These are phyloP conservation scores for Xenops minutus DNA, from an alignment of 2,797 vertebrate genomes.

Conservation along the genomic window DNA sequence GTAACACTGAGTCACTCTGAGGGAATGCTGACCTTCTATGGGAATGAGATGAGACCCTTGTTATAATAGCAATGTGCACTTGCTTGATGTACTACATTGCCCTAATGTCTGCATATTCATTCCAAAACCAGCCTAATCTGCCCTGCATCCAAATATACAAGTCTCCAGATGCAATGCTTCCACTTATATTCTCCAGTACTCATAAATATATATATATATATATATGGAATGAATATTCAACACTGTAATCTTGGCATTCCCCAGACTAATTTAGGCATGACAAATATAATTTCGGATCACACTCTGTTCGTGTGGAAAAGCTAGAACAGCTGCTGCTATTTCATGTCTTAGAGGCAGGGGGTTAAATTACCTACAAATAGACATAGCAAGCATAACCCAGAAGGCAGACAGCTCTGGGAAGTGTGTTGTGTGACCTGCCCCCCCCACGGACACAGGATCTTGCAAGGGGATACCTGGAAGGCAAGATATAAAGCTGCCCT, in stretches of 20 bases:
- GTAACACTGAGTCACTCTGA: background rate
- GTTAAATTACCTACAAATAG: slow-evolving; percentile 22
- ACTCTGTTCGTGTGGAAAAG: background rate
- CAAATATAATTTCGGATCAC: slow-evolving; percentile 31
- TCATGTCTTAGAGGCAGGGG: background rate
- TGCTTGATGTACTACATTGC: background rate
- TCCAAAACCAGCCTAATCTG: background rate
- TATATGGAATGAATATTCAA: background rate
- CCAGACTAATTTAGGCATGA: background rate
- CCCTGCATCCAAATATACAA: background rate
- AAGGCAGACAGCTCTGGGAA: background rate
- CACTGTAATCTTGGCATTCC: background rate
- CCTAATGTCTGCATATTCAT: background rate
- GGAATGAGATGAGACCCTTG: background rate
- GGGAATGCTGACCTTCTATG: background rate
- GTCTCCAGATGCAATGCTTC: background rate
- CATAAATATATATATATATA: background rate
- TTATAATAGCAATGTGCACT: background rate
- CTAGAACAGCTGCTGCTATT: slow-evolving; percentile 46
- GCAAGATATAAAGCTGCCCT: background rate
- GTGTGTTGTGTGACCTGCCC: background rate
- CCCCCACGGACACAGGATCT: background rate
- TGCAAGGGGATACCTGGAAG: background rate
- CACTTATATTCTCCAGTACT: background rate
- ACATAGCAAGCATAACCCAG: background rate